These are phyloP conservation scores for Ectemnius lituratus DNA, from an alignment of 2,888 invertebrate genomes.

Conservation along the genomic window DNA sequence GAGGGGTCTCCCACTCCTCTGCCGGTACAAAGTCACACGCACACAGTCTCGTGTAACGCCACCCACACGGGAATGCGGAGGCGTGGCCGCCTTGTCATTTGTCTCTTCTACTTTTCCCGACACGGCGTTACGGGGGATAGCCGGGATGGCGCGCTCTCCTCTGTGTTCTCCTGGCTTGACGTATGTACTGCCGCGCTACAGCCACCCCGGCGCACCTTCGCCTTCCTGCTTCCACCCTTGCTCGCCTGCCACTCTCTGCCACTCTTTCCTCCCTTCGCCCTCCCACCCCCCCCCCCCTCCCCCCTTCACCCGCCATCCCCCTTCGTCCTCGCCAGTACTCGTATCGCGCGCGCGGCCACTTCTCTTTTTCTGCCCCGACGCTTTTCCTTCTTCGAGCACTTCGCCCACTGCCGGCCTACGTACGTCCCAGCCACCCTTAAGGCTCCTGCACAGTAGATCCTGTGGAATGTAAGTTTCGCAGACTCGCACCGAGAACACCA, in stretches of 20 bases:
- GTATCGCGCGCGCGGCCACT: slow-evolving; percentile 39
- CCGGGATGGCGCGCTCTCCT: slow-evolving; percentile 66
- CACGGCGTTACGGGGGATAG: slow-evolving; percentile 55
- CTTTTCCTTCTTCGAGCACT: slow-evolving; percentile 39
- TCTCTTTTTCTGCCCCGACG: slow-evolving; percentile 50
- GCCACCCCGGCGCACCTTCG: slow-evolving; percentile 34
- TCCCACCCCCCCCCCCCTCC: slow-evolving; percentile 32
- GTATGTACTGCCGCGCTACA: slow-evolving; percentile 67
- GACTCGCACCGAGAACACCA: no score
- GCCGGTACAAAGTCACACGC: slow-evolving; percentile 49
- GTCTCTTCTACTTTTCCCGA: slow-evolving; percentile 68
- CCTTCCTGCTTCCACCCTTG: slow-evolving; percentile 10
- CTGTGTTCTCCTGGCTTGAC: slow-evolving; percentile 57
- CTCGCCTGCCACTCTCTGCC: neutral
- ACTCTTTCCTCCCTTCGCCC: slow-evolving; percentile 46
- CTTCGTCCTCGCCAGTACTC: slow-evolving; percentile 18
- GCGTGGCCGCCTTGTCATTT: slow-evolving; percentile 73
- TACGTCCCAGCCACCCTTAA: neutral
- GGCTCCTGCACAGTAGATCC: no score
- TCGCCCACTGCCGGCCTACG: slow-evolving; percentile 25
- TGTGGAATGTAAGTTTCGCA: no score
- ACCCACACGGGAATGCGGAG: slow-evolving; percentile 65
- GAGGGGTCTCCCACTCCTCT: slow-evolving; percentile 46
- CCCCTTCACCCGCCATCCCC: slow-evolving; percentile 15
- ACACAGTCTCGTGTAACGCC: slow-evolving; percentile 63